These are phyloP conservation scores for Bolborhynchus lineola DNA, from an alignment of 2,113 vertebrate species.

Conservation along the genomic window DNA sequence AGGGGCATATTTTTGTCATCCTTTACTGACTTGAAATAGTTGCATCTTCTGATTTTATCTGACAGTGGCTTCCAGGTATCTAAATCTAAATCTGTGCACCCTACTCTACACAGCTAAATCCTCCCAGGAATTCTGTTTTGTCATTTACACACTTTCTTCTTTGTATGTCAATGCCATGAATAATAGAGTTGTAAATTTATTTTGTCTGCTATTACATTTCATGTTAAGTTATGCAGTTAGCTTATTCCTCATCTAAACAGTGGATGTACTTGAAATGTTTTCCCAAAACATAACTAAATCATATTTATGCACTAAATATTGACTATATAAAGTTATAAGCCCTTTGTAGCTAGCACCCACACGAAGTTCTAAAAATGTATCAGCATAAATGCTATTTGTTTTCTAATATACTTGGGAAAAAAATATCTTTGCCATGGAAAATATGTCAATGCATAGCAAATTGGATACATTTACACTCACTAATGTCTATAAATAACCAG, in stretches of 20 bases:
- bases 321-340: not conserved
- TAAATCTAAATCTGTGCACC: not conserved
- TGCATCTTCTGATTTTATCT: not conserved
- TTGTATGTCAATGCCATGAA: rapidly evolving
- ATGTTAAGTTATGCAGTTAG: not conserved
- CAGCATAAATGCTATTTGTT: not conserved
- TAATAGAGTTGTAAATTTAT: not conserved
- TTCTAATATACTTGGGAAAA: not conserved
- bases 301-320: not conserved
- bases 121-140: not conserved
- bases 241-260: not conserved
- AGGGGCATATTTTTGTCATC: not conserved
- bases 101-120: not conserved
- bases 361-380: not conserved
- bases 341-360: not conserved
- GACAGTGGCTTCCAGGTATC: not conserved
- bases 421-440: not conserved
- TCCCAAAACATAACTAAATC: not conserved
- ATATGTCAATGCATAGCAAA: not conserved
- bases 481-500: constrained; percentile 40
- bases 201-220: not conserved
- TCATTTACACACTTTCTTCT: not conserved
- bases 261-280: not conserved
- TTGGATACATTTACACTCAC: not conserved
- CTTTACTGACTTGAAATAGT: not conserved